Percentiles rank a stretch among this genome's conserved stretches.
These are phyloP conservation scores for Nymphalis polychloros DNA, from an alignment of 2,888 invertebrate genomes.

Conservation along the genomic window DNA sequence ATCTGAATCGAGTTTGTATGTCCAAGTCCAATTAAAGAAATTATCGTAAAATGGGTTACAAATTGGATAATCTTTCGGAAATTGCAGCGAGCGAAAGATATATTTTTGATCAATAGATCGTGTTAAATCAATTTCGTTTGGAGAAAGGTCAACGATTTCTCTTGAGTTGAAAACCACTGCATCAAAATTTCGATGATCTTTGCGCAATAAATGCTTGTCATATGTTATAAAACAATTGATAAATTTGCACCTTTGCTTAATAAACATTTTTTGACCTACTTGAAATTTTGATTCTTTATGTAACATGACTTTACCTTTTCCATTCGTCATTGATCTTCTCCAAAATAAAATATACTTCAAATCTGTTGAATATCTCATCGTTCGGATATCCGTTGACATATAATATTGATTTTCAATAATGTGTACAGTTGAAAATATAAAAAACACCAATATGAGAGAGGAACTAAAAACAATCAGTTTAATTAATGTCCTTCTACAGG, in stretches of 20 bases:
- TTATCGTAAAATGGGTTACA: constrained; percentile 59
- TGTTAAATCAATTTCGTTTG: constrained; percentile 46
- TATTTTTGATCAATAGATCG: constrained; percentile 60
- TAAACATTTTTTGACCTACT: constrained; percentile 57
- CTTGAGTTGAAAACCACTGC: constrained; percentile 62
- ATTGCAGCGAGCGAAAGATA: constrained; percentile 63
- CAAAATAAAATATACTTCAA: constrained; percentile 70
- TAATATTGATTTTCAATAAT: constrained; percentile 38
- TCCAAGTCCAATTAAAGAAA: constrained; percentile 76
- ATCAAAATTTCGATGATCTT: constrained; percentile 58
- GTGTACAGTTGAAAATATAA: constrained; percentile 52
- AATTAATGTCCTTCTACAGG: constrained; percentile 45
- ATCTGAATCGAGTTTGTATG: constrained; percentile 67
- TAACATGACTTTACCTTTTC: constrained; percentile 15
- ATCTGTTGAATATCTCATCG: constrained; percentile 55
- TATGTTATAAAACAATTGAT: constrained; percentile 70
- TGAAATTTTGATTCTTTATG: constrained; percentile 43
- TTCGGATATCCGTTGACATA: background rate
- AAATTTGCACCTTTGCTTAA: constrained; percentile 61
- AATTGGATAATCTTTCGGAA: constrained; percentile 57
- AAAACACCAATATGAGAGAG: constrained; percentile 43
- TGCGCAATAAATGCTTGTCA: constrained; percentile 50
- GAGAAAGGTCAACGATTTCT: constrained; percentile 50
- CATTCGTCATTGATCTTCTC: constrained; percentile 46
- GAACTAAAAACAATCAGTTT: constrained; percentile 47